Evolutionary conservation across 2,888 invertebrate species (phyloP).

Genomic region (Diarsia mendica): DNA sequence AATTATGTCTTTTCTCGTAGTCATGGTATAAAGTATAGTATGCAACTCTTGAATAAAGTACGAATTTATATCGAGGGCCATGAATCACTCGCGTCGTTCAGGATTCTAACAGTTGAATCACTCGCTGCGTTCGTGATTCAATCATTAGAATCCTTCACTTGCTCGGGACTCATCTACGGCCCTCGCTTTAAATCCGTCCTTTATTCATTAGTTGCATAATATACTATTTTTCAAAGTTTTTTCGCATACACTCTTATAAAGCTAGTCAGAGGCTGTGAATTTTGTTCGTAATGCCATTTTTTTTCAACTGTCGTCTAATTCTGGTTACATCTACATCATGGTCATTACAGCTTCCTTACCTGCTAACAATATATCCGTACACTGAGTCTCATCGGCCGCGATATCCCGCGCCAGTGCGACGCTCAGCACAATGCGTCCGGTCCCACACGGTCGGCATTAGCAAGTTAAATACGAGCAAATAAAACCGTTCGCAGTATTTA

Average conservation of each 20-base stretch:
- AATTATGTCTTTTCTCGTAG: too few relatives aligned
- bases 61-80: too few relatives aligned
- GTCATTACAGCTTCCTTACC: conserved; percentile 19
- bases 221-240: neutral
- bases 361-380: conserved; percentile 7
- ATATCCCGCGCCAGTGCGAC: conserved; percentile 20
- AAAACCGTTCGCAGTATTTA: conserved; percentile 49
- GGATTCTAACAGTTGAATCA: too few relatives aligned
- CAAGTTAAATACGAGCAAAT: conserved; percentile 58
- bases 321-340: neutral
- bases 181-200: too few relatives aligned
- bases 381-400: conserved; percentile 2
- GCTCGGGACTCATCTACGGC: too few relatives aligned
- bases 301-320: neutral
- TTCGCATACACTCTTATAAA: neutral
- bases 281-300: neutral
- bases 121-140: too few relatives aligned
- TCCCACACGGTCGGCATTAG: conserved; percentile 52
- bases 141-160: too few relatives aligned
- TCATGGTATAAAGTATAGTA: too few relatives aligned
- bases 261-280: neutral
- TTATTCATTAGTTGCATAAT: too few relatives aligned
- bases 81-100: too few relatives aligned
- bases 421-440: conserved; percentile 44
- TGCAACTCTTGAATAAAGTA: too few relatives aligned